phyloP scores from a whole-genome alignment of 2,113 vertebrate genomes.

The Saguinus midas region DNA sequence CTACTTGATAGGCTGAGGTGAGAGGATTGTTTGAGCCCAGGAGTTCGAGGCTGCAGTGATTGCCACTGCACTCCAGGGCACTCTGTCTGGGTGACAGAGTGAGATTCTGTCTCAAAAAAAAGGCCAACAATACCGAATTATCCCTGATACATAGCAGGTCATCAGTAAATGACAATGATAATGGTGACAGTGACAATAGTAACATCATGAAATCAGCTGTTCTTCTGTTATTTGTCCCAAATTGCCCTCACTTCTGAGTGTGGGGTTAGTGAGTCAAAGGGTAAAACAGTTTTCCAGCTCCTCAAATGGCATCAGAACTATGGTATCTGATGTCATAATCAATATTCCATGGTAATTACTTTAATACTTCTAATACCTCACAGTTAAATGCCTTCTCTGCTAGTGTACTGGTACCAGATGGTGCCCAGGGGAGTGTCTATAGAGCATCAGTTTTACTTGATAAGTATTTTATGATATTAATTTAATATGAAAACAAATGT shows the following conservation, averaged over 20 bases:
- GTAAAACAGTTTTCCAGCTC: background rate
- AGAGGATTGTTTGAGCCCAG: too few relatives aligned
- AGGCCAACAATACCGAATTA: too few relatives aligned
- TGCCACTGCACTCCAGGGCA: too few relatives aligned
- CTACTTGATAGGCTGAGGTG: too few relatives aligned
- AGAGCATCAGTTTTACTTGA: background rate
- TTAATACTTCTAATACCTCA: background rate
- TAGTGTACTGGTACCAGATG: fast-evolving
- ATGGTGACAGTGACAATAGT: fast-evolving
- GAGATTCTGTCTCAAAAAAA: too few relatives aligned
- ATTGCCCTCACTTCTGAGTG: background rate
- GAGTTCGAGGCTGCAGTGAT: too few relatives aligned
- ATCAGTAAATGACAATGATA: background rate
- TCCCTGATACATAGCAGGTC: background rate
- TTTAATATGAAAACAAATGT: background rate
- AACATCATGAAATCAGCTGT: too few relatives aligned
- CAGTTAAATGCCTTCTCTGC: background rate
- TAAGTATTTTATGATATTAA: background rate
- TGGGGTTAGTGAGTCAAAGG: background rate
- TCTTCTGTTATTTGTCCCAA: background rate
- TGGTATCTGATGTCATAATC: background rate
- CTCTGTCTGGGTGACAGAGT: too few relatives aligned
- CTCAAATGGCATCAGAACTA: background rate
- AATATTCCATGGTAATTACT: background rate
- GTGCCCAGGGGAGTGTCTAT: background rate